Base-by-base conservation (phyloP, 1,140 invertebrate species). In the Radopholus similis region DNA sequence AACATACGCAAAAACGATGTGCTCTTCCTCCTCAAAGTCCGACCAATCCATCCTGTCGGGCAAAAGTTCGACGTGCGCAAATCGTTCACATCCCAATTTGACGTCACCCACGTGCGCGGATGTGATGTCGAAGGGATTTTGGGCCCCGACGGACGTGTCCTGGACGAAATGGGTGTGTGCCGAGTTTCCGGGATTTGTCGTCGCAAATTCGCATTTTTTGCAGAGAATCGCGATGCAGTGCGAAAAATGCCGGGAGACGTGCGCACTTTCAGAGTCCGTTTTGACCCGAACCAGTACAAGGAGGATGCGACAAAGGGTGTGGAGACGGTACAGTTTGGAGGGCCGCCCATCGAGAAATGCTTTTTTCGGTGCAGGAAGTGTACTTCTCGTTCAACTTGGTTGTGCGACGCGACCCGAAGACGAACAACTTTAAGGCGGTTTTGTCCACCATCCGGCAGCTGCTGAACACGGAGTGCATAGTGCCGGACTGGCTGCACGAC, bases 71-170 rank as follows among this genome's bases (percentile, higher is more conserved):
- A 86, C 42, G 72, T 77, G 60, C 77, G 80, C 4, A 84, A 89
- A 49, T 89, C 91, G 8, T 94, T 96, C 82, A 87, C 92, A 49
- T 88, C 90, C 1, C 91, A 95, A 86, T 91, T 94, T 38, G 93
- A 94, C 1, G 85, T 99, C 51, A 87, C 88, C 0, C 91, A 89
- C 81, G 92, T 99, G 0, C 86, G 96, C 40, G 96, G 96, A 0
- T 99, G 96, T 85, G 96, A 99, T 85, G 89, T 99, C 26, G 95
- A 98, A 85, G 95, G 95, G 15, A 93, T 99, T 91, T 83, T 99
- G n/a, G 94, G 97, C 83, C 89, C 89, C 21, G 90, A 91, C 72
- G 95, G 95, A 0, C 88, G 93, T 71, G 90, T 99, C 1, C 95
- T 99, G 62, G 95, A 99, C 84, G 95, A 99, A 84, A 92, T 74